These are phyloP conservation scores for Oligia strigilis DNA, from an alignment of 2,888 invertebrate genomes.

Conservation along the genomic window DNA sequence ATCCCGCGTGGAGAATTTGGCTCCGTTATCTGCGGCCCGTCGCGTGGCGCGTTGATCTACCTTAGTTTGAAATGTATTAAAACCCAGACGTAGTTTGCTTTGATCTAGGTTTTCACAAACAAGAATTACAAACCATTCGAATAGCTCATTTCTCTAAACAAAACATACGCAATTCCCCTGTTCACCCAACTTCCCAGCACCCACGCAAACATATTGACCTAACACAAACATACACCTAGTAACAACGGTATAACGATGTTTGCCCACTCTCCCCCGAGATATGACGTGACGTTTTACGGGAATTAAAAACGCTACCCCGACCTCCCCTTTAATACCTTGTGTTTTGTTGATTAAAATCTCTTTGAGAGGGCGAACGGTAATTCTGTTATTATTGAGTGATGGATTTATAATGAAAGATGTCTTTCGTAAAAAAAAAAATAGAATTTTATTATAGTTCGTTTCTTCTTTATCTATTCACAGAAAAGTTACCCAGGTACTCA, in stretches of 20 bases:
- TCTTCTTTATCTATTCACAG: too few relatives aligned
- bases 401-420: constrained; percentile 10
- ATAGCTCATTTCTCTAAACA: constrained; percentile 15
- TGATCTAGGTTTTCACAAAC: not conserved
- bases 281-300: constrained; percentile 83
- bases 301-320: constrained; percentile 81
- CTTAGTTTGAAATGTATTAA: not conserved
- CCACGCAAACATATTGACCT: constrained; percentile 69
- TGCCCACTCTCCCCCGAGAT: constrained; percentile 86
- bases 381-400: constrained; percentile 42
- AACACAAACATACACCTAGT: constrained; percentile 67
- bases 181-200: constrained; percentile 39
- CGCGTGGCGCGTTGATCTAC: too few relatives aligned
- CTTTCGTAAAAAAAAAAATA: not conserved
- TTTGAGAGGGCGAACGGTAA: constrained; percentile 54
- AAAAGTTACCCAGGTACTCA: too few relatives aligned
- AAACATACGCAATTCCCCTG: constrained; percentile 29
- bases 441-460: too few relatives aligned
- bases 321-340: constrained; percentile 74
- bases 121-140: not conserved
- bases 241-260: constrained; percentile 82
- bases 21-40: too few relatives aligned
- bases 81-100: not conserved
- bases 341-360: constrained; percentile 72
- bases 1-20: too few relatives aligned